A percentile compares a stretch with the other conserved stretches of the same genome.
Conservation (phyloP, 2,888 invertebrate species). For the Camptogramma bilineatum region DNA sequence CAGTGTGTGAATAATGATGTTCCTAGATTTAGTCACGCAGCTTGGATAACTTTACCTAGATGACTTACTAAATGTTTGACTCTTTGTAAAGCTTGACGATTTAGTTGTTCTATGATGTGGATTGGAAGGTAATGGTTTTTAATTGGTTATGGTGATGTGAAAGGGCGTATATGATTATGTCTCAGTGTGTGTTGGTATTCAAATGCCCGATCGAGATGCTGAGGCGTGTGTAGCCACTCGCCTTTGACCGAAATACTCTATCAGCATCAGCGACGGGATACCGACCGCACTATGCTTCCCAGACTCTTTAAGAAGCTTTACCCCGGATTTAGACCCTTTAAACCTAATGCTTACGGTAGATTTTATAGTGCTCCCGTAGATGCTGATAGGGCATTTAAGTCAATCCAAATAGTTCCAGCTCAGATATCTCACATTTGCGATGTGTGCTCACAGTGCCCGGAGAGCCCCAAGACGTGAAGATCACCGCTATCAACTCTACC, state of each 20-base stretch:
- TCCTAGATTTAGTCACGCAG: constrained; percentile 73
- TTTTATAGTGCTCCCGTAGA: constrained; percentile 80
- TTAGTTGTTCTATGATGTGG: constrained; percentile 83
- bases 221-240: constrained; percentile 71
- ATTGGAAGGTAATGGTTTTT: constrained; percentile 85
- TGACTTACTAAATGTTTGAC: constrained; percentile 80
- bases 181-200: constrained; percentile 90
- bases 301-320: constrained; percentile 57
- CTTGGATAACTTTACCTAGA: constrained; percentile 70
- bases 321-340: constrained; percentile 64
- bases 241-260: constrained; percentile 78
- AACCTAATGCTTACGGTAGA: constrained; percentile 71
- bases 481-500: constrained; percentile 96
- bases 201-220: constrained; percentile 88
- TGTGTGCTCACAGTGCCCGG: constrained; percentile 94
- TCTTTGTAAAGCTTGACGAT: constrained; percentile 82
- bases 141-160: constrained; percentile 83
- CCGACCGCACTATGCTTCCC: constrained; percentile 73
- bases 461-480: constrained; percentile 97
- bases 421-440: constrained; percentile 55
- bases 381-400: constrained; percentile 85
- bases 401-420: constrained; percentile 54
- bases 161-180: constrained; percentile 79
- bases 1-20: constrained; percentile 73
- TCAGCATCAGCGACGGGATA: constrained; percentile 79